Percentiles rank a stretch among this genome's conserved stretches.
phyloP scores from a whole-genome alignment of 2,113 vertebrate species.

The Leiothrix lutea region DNA sequence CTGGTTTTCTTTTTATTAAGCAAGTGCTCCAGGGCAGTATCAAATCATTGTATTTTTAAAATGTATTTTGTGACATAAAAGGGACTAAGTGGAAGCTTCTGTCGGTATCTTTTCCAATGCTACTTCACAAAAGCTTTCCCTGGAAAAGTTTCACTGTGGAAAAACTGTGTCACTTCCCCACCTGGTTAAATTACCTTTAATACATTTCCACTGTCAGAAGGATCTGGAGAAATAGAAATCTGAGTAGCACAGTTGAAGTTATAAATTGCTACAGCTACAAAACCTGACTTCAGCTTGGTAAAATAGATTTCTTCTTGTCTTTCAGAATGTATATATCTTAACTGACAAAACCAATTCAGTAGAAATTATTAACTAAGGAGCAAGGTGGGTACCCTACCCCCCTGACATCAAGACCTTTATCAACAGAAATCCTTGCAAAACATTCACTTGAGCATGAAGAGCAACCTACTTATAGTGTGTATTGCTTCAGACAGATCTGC shows the following conservation, averaged over 20 bases:
- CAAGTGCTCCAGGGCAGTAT: not conserved
- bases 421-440: not conserved
- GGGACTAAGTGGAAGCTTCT: slow-evolving; percentile 11
- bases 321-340: not conserved
- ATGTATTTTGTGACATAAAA: not conserved
- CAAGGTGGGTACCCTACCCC: not conserved
- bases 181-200: not conserved
- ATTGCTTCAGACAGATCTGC: not conserved
- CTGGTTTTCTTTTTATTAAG: slow-evolving; percentile 23
- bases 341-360: not conserved
- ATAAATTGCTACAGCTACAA: not conserved
- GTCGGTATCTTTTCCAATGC: not conserved
- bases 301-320: not conserved
- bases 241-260: not conserved
- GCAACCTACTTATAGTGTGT: fast-evolving
- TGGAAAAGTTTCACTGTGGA: slow-evolving; percentile 20
- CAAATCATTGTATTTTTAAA: not conserved
- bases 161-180: slow-evolving; percentile 8
- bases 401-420: not conserved
- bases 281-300: not conserved
- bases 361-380: not conserved
- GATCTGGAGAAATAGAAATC: not conserved
- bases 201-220: not conserved
- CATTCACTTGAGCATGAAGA: not conserved
- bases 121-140: slow-evolving; percentile 10